Conservation (phyloP, 2,888 invertebrate genomes). For the Cephonodes hylas region DNA sequence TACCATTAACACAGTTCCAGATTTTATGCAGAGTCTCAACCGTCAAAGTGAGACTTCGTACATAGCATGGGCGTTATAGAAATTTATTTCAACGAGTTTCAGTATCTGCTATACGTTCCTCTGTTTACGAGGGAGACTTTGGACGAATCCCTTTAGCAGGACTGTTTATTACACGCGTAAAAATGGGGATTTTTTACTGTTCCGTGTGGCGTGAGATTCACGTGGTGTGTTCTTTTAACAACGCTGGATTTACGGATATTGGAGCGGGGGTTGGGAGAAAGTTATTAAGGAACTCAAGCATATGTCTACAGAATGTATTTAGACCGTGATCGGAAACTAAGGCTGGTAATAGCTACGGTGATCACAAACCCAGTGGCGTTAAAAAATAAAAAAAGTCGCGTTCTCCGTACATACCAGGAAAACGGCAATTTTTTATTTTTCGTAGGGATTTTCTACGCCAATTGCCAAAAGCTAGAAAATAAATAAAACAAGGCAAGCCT, state of each 20-base stretch:
- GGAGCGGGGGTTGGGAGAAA: background rate
- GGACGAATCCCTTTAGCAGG: background rate
- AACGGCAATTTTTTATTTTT: no score
- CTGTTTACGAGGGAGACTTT: background rate
- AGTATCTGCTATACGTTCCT: background rate
- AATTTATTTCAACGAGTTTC: background rate
- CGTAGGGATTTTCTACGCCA: no score
- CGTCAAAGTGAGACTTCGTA: background rate
- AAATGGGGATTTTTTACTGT: background rate
- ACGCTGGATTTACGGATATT: background rate
- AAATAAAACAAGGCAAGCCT: no score
- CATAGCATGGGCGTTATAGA: background rate
- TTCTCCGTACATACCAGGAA: no score
- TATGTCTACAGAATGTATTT: no score
- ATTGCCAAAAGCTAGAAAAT: no score
- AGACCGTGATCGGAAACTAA: no score
- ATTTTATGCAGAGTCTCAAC: background rate
- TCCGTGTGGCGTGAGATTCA: background rate
- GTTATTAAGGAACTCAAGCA: no score
- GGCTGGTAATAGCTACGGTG: no score
- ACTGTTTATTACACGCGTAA: background rate
- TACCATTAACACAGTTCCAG: background rate
- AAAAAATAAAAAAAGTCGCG: no score
- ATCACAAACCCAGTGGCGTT: no score
- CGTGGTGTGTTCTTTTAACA: background rate